Conservation (phyloP, 92 coral and sea anemone genomes). For the Paragorgia papillata region DNA sequence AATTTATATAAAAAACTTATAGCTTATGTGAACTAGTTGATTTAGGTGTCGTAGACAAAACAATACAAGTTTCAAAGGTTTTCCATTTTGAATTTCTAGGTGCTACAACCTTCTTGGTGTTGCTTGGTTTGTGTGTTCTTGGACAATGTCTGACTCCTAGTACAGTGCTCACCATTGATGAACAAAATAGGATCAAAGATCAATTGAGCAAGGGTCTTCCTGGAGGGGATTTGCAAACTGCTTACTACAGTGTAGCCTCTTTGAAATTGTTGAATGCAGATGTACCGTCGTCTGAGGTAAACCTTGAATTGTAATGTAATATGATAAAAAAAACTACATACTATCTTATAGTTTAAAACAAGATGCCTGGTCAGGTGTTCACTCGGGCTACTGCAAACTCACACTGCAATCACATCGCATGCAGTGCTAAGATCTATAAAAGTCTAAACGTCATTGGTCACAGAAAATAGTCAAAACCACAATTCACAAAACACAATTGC, state of each 20-base stretch:
- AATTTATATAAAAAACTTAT: too few relatives aligned
- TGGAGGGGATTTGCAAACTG: conserved; percentile 79
- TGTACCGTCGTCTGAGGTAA: conserved; percentile 84
- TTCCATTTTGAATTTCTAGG: conserved; percentile 49
- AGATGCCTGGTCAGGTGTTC: too few relatives aligned
- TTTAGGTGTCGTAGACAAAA: too few relatives aligned
- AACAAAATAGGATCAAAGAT: conserved; percentile 76
- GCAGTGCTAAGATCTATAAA: too few relatives aligned
- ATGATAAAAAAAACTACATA: too few relatives aligned
- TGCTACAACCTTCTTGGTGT: conserved; percentile 73
- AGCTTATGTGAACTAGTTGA: too few relatives aligned
- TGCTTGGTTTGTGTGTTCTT: conserved; percentile 52
- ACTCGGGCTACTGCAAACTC: too few relatives aligned
- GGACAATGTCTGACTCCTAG: conserved; percentile 59
- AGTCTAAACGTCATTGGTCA: too few relatives aligned
- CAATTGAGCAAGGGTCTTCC: conserved; percentile 73
- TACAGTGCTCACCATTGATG: conserved; percentile 75
- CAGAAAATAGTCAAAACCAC: too few relatives aligned
- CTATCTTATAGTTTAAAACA: too few relatives aligned
- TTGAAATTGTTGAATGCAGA: conserved; percentile 81
- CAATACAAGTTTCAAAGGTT: neutral
- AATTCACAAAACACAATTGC: too few relatives aligned
- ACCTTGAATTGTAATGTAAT: neutral
- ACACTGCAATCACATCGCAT: too few relatives aligned
- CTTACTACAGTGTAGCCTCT: conserved; percentile 67